These are phyloP conservation scores for Tonatia bakeri DNA, from an alignment of 2,113 vertebrate genomes.

Conservation along the genomic window DNA sequence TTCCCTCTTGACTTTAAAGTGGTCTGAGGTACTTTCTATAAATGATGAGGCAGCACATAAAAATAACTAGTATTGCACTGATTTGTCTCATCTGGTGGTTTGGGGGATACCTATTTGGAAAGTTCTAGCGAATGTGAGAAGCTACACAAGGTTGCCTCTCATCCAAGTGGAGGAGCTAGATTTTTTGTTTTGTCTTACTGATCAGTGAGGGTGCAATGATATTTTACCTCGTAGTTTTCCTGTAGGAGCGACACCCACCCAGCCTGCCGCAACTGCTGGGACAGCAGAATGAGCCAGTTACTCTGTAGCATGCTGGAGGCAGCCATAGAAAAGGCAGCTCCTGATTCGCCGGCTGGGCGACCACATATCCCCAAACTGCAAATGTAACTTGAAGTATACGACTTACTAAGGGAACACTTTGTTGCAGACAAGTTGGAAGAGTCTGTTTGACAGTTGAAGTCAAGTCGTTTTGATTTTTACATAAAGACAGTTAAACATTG, in stretches of 20 bases:
- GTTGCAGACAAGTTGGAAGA: conserved; percentile 28
- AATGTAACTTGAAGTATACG: neutral
- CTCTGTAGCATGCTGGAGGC: neutral
- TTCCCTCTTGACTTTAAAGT: conserved; percentile 13
- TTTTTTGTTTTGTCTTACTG: conserved; percentile 50
- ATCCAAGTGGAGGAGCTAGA: neutral
- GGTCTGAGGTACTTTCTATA: conserved; percentile 20
- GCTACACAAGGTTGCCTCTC: conserved; percentile 45
- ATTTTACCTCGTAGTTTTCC: conserved; percentile 35
- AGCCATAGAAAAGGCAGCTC: neutral
- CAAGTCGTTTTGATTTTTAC: conserved; percentile 62
- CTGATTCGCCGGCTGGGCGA: neutral
- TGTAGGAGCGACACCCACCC: neutral
- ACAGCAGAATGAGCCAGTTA: neutral
- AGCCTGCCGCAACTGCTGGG: neutral
- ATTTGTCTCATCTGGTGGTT: conserved; percentile 19
- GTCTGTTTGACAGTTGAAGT: conserved; percentile 56
- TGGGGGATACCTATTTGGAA: conserved; percentile 26
- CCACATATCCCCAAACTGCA: neutral
- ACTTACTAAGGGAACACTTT: neutral
- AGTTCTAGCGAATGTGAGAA: conserved; percentile 28
- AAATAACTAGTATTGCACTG: neutral
- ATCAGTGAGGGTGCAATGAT: conserved; percentile 12
- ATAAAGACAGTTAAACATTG: conserved; percentile 62
- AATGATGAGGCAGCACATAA: conserved; percentile 40